Conservation (phyloP, 2,797 vertebrate species). For the Taenioides sp. region DNA sequence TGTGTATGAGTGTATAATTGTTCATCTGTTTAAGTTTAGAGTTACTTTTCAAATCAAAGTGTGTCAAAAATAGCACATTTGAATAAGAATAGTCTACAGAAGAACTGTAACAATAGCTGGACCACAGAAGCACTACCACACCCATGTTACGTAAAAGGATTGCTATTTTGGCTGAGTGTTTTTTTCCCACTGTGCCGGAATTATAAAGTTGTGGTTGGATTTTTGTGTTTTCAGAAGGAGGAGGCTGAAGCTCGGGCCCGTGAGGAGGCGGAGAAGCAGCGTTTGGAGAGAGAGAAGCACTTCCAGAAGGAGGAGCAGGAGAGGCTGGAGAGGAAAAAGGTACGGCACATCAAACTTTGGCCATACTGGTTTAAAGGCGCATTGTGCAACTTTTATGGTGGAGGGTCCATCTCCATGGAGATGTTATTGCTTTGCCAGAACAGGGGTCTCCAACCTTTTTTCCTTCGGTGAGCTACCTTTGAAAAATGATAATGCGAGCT, state of each 20-base stretch:
- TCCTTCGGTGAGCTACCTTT: too few species aligned
- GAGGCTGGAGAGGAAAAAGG: conserved; percentile 92
- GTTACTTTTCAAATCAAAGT: conserved; percentile 15
- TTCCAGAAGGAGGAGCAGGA: conserved; percentile 98
- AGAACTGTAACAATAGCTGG: conserved; percentile 50
- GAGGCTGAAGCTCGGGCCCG: conserved; percentile 87
- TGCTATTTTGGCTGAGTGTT: conserved; percentile 48
- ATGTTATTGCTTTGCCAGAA: too few species aligned
- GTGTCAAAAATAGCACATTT: conserved; percentile 52
- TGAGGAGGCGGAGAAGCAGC: conserved; percentile 91
- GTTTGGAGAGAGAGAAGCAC: conserved; percentile 93
- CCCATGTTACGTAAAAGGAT: conserved; percentile 40
- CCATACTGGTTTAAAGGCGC: background rate
- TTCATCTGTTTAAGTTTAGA: conserved; percentile 33
- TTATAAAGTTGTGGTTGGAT: conserved; percentile 42
- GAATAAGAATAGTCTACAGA: conserved; percentile 12
- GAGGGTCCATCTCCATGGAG: too few species aligned
- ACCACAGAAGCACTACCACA: conserved; percentile 46
- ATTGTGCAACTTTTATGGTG: too few species aligned
- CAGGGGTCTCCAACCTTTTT: too few species aligned
- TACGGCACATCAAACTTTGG: conserved; percentile 52
- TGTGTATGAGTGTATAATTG: conserved; percentile 17
- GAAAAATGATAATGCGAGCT: too few species aligned
- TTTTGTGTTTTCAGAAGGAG: conserved; percentile 83
- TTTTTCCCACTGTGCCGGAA: conserved; percentile 28